Conservation (phyloP, 2,888 invertebrate species). For the Heteromurus nitidus region DNA sequence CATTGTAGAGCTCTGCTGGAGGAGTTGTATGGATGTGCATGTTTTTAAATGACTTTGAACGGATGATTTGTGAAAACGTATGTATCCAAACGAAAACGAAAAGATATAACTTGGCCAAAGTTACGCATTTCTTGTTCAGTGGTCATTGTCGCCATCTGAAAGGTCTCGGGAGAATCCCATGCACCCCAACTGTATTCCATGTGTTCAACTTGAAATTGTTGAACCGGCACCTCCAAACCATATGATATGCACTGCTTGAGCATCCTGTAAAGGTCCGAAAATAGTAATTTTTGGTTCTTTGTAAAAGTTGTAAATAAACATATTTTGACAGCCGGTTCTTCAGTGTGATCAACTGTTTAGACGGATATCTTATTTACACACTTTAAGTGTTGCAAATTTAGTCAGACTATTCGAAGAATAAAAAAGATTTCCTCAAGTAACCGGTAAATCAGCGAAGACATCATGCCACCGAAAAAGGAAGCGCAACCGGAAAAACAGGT, state of each 20-base stretch:
- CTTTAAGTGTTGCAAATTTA: background rate
- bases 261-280: too few relatives aligned
- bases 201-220: conserved; percentile 43
- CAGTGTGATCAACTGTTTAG: conserved; percentile 13
- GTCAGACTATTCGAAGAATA: background rate
- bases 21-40: background rate
- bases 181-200: conserved; percentile 27
- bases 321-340: conserved; percentile 41
- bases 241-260: conserved; percentile 53
- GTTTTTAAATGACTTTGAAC: background rate
- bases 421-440: background rate
- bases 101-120: background rate
- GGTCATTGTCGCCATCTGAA: conserved; percentile 34
- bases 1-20: too few relatives aligned
- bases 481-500: conserved; percentile 89
- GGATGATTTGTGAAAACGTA: background rate
- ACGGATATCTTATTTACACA: background rate
- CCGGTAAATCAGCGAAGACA: background rate
- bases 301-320: background rate
- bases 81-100: background rate
- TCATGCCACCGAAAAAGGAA: conserved; percentile 92
- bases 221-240: conserved; percentile 56
- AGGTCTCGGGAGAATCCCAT: background rate
- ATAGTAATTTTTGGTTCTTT: too few relatives aligned
- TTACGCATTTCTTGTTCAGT: conserved; percentile 14